These are phyloP conservation scores for Hyperopisus bebe DNA, from an alignment of 2,113 vertebrate species.

Conservation along the genomic window DNA sequence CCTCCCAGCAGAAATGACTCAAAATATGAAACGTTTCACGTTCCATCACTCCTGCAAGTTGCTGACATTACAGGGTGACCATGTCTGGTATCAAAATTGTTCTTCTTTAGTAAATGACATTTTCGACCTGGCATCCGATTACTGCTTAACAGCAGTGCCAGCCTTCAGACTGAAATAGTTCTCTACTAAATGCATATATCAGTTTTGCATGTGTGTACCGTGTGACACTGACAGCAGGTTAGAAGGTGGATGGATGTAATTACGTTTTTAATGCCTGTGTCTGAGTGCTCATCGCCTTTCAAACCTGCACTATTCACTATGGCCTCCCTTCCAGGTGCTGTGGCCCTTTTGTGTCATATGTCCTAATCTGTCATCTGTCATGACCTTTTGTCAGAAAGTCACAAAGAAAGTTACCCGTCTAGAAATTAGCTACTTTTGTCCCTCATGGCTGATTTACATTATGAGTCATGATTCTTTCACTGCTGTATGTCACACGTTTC, in stretches of 20 bases:
- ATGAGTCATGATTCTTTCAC: not conserved
- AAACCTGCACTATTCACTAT: not conserved
- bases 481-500: not conserved
- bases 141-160: not conserved
- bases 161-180: not conserved
- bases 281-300: not conserved
- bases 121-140: not conserved
- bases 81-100: not conserved
- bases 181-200: conserved; percentile 5
- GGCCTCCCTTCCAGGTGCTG: not conserved
- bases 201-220: not conserved
- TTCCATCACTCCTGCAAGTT: not conserved
- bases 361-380: not conserved
- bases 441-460: not conserved
- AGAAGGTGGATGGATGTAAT: not conserved
- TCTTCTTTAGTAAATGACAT: not conserved
- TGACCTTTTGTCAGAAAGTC: not conserved
- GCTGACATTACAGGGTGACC: not conserved
- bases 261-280: not conserved
- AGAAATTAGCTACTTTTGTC: not conserved
- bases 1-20: not conserved
- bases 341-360: not conserved
- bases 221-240: not conserved
- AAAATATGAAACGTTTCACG: not conserved
- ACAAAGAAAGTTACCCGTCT: not conserved